Percentiles rank a stretch among this genome's conserved stretches.
Conservation (phyloP, 2,797 vertebrate genomes). For the Hybognathus amarus region DNA sequence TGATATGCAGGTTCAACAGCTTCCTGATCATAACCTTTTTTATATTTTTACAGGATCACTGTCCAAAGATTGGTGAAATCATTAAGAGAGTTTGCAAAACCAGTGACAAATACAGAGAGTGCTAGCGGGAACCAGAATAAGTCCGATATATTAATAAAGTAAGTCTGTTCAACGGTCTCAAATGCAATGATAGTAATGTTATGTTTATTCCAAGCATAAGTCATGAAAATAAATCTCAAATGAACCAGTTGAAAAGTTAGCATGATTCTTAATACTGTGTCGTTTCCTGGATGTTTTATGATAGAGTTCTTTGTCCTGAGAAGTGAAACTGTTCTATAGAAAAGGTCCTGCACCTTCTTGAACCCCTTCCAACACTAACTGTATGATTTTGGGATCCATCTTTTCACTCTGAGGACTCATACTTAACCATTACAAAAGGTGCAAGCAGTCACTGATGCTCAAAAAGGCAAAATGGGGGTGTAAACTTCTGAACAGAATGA, state of each 20-base stretch:
- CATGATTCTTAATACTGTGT: not conserved
- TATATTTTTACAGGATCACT: slow-evolving; percentile 10
- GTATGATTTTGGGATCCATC: not conserved
- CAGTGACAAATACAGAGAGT: slow-evolving; percentile 5
- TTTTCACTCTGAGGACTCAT: not conserved
- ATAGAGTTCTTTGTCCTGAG: not conserved
- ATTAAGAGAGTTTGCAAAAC: slow-evolving; percentile 13
- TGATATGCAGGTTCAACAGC: not conserved
- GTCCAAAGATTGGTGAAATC: not conserved
- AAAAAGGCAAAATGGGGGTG: not conserved
- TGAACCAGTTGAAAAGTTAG: not conserved
- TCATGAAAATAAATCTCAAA: not conserved
- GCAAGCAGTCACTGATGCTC: not conserved
- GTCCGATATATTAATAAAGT: slow-evolving; percentile 1
- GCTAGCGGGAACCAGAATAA: not conserved
- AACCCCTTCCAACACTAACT: not conserved
- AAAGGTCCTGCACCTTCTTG: not conserved
- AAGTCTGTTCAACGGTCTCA: not conserved
- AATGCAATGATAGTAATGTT: not conserved
- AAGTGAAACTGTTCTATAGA: not conserved
- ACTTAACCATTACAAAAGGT: not conserved
- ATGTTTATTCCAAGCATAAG: not conserved
- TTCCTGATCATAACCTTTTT: not conserved
- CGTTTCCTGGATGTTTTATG: not conserved
- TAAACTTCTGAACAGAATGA: not conserved